These are phyloP conservation scores for Cephalotes varians DNA, from an alignment of 2,888 invertebrate genomes.

Conservation along the genomic window DNA sequence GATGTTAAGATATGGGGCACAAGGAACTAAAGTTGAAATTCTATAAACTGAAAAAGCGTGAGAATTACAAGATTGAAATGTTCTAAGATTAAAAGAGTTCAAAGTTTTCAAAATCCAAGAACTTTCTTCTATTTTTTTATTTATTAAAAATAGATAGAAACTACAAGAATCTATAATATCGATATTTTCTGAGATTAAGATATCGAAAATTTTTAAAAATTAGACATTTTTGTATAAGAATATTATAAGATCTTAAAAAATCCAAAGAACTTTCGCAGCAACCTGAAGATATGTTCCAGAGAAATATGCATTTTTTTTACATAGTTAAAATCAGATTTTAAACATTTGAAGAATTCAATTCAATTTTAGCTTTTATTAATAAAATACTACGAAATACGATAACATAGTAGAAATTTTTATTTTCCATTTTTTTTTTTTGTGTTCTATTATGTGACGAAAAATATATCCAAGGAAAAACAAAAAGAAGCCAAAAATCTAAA, in stretches of 20 bases:
- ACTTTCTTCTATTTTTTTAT: constrained; percentile 18
- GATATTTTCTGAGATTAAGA: neutral
- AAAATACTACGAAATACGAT: no score
- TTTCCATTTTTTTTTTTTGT: neutral
- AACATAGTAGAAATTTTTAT: constrained; percentile 8
- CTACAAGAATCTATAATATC: neutral
- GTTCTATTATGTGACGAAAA: neutral
- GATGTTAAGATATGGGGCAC: neutral
- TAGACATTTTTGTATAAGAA: constrained; percentile 11
- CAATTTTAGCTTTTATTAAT: neutral
- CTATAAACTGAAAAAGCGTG: neutral
- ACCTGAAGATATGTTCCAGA: neutral
- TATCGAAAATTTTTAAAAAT: neutral
- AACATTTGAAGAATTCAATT: neutral
- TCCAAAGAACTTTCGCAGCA: constrained; percentile 16
- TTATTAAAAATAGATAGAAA: constrained; percentile 17
- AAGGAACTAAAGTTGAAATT: neutral
- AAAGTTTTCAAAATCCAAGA: constrained; percentile 7
- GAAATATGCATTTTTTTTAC: neutral
- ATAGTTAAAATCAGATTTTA: constrained; percentile 7
- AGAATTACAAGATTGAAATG: constrained; percentile 14
- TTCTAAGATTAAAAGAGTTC: neutral
- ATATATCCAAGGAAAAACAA: neutral
- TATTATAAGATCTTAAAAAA: neutral
- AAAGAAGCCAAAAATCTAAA: neutral